Evolutionary conservation across 2,797 vertebrate genomes (phyloP).

Genomic region (Leptodactylus fallax): DNA sequence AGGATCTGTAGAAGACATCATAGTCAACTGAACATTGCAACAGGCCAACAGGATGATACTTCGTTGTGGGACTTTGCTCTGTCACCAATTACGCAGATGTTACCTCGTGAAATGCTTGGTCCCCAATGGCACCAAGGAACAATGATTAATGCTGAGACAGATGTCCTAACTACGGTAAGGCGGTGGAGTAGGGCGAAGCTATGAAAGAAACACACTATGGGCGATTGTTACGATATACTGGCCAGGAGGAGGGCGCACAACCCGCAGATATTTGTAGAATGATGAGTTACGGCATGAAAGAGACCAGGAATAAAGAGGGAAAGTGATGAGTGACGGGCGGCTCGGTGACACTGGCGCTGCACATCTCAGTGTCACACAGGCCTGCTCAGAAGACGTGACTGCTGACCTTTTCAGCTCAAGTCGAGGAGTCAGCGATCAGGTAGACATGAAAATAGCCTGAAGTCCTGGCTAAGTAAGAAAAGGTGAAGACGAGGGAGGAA

Average conservation of each 20-base stretch:
- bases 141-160: too few relatives aligned
- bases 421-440: neutral
- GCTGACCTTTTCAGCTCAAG: neutral
- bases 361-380: neutral
- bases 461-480: neutral
- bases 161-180: too few relatives aligned
- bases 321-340: constrained; percentile 19
- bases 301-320: neutral
- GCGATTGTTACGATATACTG: too few relatives aligned
- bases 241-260: neutral
- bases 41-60: too few relatives aligned
- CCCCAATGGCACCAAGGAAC: too few relatives aligned
- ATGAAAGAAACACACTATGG: too few relatives aligned
- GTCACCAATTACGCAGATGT: too few relatives aligned
- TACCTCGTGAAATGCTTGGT: too few relatives aligned
- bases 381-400: neutral
- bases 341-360: neutral
- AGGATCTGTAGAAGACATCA: too few relatives aligned
- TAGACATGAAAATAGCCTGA: neutral
- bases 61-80: too few relatives aligned
- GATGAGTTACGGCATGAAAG: neutral
- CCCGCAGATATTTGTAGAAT: neutral
- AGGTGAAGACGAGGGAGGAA: constrained; percentile 1
- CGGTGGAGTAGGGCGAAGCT: too few relatives aligned
- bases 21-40: too few relatives aligned